Base-by-base conservation (phyloP, 2,113 vertebrate species). In the Datnioides undecimradiatus region DNA sequence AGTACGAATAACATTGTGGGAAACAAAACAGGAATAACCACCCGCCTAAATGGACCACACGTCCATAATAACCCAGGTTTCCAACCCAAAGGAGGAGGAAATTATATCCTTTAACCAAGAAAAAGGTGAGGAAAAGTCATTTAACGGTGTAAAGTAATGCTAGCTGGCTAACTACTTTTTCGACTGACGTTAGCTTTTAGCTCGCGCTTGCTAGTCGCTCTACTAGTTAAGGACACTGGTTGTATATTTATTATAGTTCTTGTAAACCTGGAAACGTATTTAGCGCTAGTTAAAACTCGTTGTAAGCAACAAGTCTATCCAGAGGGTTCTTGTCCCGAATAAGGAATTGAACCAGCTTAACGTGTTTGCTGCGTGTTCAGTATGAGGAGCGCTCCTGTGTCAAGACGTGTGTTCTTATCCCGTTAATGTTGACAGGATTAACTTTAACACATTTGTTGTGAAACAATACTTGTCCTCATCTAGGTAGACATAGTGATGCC, bases 1-100 rank as follows among this genome's bases (percentile, higher is more conserved):
- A 46, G 45, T 33, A 54, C 58, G 63, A 77, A 72, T 79, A 86
- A 87, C 79, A 86, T 70, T 89, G 82, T 68, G 80, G 84, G 68
- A 75, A 72, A 71, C 70, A 60, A 90, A 90, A 76, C 71, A 73
- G 90, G 90, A 92, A 73, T 70, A 93, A 77, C 51, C 75, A 91
- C 65, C 91, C 92, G 96, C 95, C 96, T 96, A 95, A 97, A 99
- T 99, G 98, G 97, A 98, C 97, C 95, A 97, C 96, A 98, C 96
- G 95, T 97, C 98, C 95, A 97, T 99, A 92, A 99, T 98, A 95
- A 99, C 98, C 93, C 98, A 99, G 94, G 97, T 98, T 95, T 96
- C 97, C 92, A 98, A 98, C 94, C 97, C 98, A 67, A 99, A 98
- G 95, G 98, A 99, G 96, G 97, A 99, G 94, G 97, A 97, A 94